Evolutionary conservation across 2,113 vertebrate species (phyloP), one percentile per base, ranked within the genome.

Genomic region (Myrmecobius fasciatus): DNA sequence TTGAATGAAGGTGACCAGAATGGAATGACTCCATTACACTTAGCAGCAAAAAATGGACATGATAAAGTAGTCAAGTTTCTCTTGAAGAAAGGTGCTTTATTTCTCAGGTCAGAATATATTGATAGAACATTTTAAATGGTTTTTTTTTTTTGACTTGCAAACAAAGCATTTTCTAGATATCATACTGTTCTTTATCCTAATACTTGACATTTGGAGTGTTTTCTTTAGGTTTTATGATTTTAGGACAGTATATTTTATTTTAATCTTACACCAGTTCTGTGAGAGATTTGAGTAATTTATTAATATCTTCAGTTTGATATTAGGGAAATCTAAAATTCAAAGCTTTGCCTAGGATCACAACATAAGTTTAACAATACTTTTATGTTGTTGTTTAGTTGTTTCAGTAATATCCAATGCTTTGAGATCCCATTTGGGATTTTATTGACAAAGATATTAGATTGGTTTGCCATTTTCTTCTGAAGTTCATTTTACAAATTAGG

Each of bases 1-100:
- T 97, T 99, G 95, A 99, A 99, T 94, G 99, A 99, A 98, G 99
- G 99, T 1, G 99, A 99, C 91, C 99, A 99, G 90, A 99, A 99
- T 2, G 99, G 99, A 60, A 99, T 99, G 98, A 99, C 99, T 1
- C 99, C 99, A 0, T 99, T 99, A 31, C 99, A 99, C 95, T 96
- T 99, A 97, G 99, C 99, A 53, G 99, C 99, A 17, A 98, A 98
- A 93, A 99, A 99, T 26, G 99, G 99, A 2, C 99, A 99, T 95
- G 98, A 99, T 91, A 99, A 99, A 97, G 99, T 99, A n/a, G 99
- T 99, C n/a, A 99, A 99, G 17, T 98, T 99, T 95, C 98, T 99
- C 91, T 98, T 99, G 96, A 99, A 99, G 89, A 99, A 98, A 96
- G 99, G 99, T 14, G 99, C 99, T 25, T 99, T 99, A 49, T 99